Conservation (phyloP, 2,888 invertebrate genomes). For the Endotricha flammealis region DNA sequence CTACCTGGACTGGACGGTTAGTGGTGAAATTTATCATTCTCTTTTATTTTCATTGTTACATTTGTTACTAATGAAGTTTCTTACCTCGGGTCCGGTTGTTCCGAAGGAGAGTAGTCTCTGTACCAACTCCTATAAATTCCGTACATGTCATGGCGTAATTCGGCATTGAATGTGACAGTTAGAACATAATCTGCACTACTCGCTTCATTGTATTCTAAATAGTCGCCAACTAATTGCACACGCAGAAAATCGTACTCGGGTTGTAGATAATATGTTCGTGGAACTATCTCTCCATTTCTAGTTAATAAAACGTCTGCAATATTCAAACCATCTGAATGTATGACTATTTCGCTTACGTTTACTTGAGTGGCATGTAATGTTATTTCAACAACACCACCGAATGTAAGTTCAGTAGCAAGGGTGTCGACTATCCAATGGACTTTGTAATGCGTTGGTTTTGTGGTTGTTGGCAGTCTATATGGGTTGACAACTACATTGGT, state of each 20-base stretch:
- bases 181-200: slow-evolving; percentile 35
- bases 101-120: slow-evolving; percentile 38
- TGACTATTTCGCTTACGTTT: slow-evolving; percentile 44
- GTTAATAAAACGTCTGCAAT: slow-evolving; percentile 48
- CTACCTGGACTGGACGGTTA: no score
- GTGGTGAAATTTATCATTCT: no score
- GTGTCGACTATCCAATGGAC: slow-evolving; percentile 67
- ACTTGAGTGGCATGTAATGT: slow-evolving; percentile 38
- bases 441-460: slow-evolving; percentile 72
- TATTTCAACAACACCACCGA: slow-evolving; percentile 58
- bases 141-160: slow-evolving; percentile 57
- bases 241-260: slow-evolving; percentile 42
- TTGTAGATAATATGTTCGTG: slow-evolving; percentile 21
- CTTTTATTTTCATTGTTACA: no score
- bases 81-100: no score
- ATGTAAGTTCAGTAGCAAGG: slow-evolving; percentile 20
- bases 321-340: slow-evolving; percentile 46
- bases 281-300: slow-evolving; percentile 37
- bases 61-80: no score
- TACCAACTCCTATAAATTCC: slow-evolving; percentile 67
- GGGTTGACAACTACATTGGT: slow-evolving; percentile 22
- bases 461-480: slow-evolving; percentile 67
- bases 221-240: slow-evolving; percentile 26
- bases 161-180: slow-evolving; percentile 38
- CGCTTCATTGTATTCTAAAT: slow-evolving; percentile 34